Conservation (phyloP, 2,113 vertebrate species). For the Rhabdomys dilectus region DNA sequence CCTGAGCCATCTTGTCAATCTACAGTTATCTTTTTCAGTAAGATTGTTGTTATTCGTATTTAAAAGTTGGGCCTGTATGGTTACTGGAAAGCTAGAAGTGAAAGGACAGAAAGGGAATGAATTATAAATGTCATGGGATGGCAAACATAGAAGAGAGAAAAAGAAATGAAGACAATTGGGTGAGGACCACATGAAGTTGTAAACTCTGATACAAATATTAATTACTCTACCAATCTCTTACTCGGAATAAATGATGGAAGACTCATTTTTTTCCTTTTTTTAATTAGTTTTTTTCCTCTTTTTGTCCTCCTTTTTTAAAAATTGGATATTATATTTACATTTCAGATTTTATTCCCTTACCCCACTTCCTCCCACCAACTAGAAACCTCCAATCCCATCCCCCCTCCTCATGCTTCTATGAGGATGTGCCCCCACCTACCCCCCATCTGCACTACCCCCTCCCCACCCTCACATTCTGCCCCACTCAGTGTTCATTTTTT, state of each 20-base stretch:
- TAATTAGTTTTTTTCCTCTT: too few relatives aligned
- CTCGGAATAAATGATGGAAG: not conserved
- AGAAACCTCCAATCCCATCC: too few relatives aligned
- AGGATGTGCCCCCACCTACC: too few relatives aligned
- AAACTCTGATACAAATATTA: not conserved
- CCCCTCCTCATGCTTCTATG: too few relatives aligned
- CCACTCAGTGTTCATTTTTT: too few relatives aligned
- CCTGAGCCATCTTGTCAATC: not conserved
- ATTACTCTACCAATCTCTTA: not conserved
- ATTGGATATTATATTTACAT: too few relatives aligned
- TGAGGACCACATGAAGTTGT: not conserved
- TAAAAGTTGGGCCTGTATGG: not conserved
- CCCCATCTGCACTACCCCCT: too few relatives aligned
- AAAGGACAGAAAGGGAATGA: not conserved
- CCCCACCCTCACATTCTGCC: too few relatives aligned
- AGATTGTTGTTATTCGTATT: not conserved
- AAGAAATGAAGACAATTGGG: not conserved
- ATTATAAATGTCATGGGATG: not conserved
- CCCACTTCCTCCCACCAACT: too few relatives aligned
- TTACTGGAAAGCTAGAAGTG: not conserved
- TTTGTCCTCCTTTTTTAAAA: too few relatives aligned
- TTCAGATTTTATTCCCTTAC: too few relatives aligned
- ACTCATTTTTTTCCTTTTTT: not conserved
- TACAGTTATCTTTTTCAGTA: not conserved
- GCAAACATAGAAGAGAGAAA: not conserved